Evolutionary conservation across 2,888 invertebrate genomes (phyloP), one percentile per base, ranked within the genome.

Genomic region (Lasioglossum zephyrum): DNA sequence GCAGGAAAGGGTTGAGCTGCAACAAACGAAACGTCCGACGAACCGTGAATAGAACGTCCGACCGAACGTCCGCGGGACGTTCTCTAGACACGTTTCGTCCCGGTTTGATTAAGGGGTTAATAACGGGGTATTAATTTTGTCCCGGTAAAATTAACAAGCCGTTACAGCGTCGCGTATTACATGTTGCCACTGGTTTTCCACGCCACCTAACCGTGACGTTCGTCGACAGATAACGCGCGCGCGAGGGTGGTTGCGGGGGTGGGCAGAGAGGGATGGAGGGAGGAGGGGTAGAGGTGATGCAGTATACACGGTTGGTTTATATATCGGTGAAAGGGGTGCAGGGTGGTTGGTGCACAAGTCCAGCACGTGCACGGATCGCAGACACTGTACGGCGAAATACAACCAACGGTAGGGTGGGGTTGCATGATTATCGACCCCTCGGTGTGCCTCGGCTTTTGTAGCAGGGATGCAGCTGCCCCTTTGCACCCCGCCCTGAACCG

Each of bases 391-490:
- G 75, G 79, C 79, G 81, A 87, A 79, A 85, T 76, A 88, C 85
- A 81, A 75, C 74, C 31, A 57, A 49, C 77, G 79, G 66, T 73
- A 77, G 82, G 81, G 85, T 84, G 86, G 85, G 81, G 79, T 85
- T 84, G 86, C 73, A 73, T 82, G 88, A 87, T 91, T 91, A 92
- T 91, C 92, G 92, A 91, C 88, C 92, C 84, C 84, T 77, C 75
- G 85, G 77, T 78, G 72, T 82, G 73, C 85, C 85, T 44, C 86
- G 77, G 78, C 86, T 84, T 87, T 90, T 87, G 87, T 91, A 87
- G 85, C 85, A 81, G 88, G 85, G 86, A 87, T 87, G 91, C 88
- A 92, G 89, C 92, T 88, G 88, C 89, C 76, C 83, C 88, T 73
- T 81, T 82, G 53, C 73, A 69, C 73, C 69, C 84, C 75, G 49